phyloP scores from a whole-genome alignment of 1,140 invertebrate species.

The Galendromus occidentalis region DNA sequence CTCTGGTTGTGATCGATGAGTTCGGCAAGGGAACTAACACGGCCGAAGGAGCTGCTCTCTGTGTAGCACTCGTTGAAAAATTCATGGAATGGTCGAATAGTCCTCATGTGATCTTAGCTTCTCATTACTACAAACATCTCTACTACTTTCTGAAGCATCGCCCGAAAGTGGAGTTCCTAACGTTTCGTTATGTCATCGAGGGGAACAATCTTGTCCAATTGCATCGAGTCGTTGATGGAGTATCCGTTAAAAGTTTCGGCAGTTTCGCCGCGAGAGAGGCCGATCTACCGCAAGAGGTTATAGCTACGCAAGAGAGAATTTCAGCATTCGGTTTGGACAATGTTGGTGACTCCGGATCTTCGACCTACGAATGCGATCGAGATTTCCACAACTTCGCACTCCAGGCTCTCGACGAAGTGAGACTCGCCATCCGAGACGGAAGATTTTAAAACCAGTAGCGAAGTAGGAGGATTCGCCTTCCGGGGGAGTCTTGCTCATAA shows the following conservation, averaged over 20 bases:
- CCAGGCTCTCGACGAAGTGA: too few relatives aligned
- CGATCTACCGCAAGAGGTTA: neutral
- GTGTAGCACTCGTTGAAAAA: neutral
- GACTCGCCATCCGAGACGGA: too few relatives aligned
- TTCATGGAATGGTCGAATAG: neutral
- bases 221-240: neutral
- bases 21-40: neutral
- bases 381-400: too few relatives aligned
- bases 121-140: neutral
- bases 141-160: neutral
- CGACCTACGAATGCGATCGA: too few relatives aligned
- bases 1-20: neutral
- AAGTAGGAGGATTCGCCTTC: too few relatives aligned
- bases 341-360: too few relatives aligned
- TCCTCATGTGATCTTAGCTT: neutral
- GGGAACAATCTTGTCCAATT: neutral
- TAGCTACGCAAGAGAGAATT: neutral
- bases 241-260: neutral
- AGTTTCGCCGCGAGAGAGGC: neutral
- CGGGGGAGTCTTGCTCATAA: too few relatives aligned
- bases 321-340: too few relatives aligned
- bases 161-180: neutral
- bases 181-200: neutral
- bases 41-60: neutral
- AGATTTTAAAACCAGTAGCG: too few relatives aligned